Percentiles rank a stretch among this genome's conserved stretches.
phyloP scores from a whole-genome alignment of 2,888 invertebrate genomes.

The Mimas tiliae region DNA sequence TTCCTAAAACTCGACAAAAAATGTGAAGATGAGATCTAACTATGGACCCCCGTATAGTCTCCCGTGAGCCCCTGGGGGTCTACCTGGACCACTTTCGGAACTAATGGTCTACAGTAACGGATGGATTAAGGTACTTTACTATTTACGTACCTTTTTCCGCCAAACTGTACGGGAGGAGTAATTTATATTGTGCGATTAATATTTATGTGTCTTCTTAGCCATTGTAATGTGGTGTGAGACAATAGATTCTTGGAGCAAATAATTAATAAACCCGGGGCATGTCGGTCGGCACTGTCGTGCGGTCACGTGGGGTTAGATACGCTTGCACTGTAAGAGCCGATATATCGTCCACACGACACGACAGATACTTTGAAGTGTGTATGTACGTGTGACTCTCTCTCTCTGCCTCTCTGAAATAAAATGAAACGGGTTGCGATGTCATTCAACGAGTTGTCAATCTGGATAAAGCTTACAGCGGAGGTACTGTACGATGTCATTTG shows the following conservation, averaged over 20 bases:
- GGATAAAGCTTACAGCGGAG: too few species aligned
- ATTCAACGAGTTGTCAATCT: too few species aligned
- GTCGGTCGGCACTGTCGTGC: slow-evolving; percentile 30
- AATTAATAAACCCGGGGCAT: slow-evolving; percentile 41
- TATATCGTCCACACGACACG: background rate
- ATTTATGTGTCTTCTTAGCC: slow-evolving; percentile 31
- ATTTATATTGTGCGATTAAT: slow-evolving; percentile 19
- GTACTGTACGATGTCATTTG: too few species aligned
- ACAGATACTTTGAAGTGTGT: background rate
- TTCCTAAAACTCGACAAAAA: too few species aligned
- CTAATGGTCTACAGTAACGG: background rate
- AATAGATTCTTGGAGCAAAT: slow-evolving; percentile 42
- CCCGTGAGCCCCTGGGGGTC: too few species aligned
- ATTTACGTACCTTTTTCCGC: background rate
- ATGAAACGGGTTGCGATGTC: too few species aligned
- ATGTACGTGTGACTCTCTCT: too few species aligned
- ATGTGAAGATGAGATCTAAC: too few species aligned
- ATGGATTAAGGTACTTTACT: background rate
- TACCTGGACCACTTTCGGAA: too few species aligned
- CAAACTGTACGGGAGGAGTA: background rate
- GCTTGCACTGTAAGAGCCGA: background rate
- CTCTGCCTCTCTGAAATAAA: too few species aligned
- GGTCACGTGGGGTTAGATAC: background rate
- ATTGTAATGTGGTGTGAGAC: slow-evolving; percentile 47
- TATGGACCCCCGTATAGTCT: too few species aligned